Conservation (phyloP, 2,888 invertebrate species). For the Clistopyga incitator region DNA sequence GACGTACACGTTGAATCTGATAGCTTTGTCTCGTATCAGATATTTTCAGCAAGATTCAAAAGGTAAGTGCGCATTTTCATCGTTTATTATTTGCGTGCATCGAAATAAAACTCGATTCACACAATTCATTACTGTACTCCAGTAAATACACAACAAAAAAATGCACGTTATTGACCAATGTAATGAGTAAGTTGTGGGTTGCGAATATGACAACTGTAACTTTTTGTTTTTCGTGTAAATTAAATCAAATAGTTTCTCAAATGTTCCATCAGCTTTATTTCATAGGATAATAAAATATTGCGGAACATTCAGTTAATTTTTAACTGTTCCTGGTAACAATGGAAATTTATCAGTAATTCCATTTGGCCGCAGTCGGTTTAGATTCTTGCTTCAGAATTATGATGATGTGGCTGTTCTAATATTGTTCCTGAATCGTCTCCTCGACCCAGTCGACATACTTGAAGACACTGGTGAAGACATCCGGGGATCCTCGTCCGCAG, state of each 20-base stretch:
- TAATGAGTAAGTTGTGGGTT: too few relatives aligned
- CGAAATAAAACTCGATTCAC: too few relatives aligned
- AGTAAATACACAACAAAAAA: too few relatives aligned
- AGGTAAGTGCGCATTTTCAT: neutral
- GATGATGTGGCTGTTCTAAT: neutral
- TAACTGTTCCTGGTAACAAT: neutral
- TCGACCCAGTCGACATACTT: slow-evolving; percentile 70
- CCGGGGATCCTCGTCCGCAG: slow-evolving; percentile 72
- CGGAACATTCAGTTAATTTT: neutral
- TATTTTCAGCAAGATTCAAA: neutral
- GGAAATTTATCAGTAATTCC: neutral
- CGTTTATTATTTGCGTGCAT: too few relatives aligned
- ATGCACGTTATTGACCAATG: too few relatives aligned
- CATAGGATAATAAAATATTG: neutral
- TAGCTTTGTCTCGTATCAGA: neutral
- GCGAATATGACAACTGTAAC: too few relatives aligned
- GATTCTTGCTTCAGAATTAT: neutral
- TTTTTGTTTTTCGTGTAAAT: too few relatives aligned
- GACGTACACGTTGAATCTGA: neutral
- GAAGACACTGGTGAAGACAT: slow-evolving; percentile 72
- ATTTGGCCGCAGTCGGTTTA: neutral
- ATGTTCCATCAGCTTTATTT: neutral
- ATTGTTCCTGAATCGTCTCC: slow-evolving; percentile 21
- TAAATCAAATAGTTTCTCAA: neutral
- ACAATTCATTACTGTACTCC: too few relatives aligned